A percentile compares a stretch with the other conserved stretches of the same genome.
phyloP scores from a whole-genome alignment of 2,113 vertebrate genomes.

The human region GRCh38 chr3:22615501-22616000 shows the following conservation, averaged over 20 bases:
- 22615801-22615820: background rate
- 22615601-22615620: background rate
- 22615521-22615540: background rate
- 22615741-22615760: background rate
- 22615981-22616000: conserved; percentile 3
- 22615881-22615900: background rate
- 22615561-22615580: background rate
- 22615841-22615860: background rate
- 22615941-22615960: background rate
- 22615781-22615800: background rate
- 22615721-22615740: background rate
- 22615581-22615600: background rate
- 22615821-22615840: conserved; percentile 31
- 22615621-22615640: background rate
- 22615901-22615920: background rate
- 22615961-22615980: background rate
- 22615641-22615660: background rate
- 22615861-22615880: background rate
- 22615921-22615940: background rate
- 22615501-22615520: background rate
- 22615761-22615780: background rate
- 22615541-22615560: background rate
- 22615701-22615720: background rate
- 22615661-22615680: background rate
- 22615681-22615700: background rate